These are phyloP conservation scores for Steatocranus sp. DNA, from an alignment of 2,797 vertebrate species.

Conservation along the genomic window DNA sequence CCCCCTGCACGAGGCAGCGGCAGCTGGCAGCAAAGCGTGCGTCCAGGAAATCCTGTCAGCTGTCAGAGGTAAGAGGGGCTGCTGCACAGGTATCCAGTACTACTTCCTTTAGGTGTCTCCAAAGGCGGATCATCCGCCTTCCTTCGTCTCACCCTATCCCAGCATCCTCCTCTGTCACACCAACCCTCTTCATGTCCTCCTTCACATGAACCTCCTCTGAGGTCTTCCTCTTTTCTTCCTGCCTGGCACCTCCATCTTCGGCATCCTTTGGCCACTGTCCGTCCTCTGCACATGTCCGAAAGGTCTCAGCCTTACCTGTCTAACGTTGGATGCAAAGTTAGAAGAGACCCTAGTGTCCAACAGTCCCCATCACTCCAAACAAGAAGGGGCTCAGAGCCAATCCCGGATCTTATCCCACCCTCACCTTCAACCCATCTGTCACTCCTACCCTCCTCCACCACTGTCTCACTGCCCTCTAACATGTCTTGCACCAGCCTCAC, in stretches of 20 bases:
- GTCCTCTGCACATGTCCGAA: background rate
- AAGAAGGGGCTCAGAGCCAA: background rate
- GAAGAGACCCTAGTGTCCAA: background rate
- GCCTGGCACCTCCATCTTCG: background rate
- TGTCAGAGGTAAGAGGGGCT: slow-evolving; percentile 68
- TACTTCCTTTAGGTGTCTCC: background rate
- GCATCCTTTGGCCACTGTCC: background rate
- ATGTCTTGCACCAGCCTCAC: background rate
- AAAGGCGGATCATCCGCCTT: background rate
- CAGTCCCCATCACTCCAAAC: background rate
- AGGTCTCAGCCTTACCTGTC: background rate
- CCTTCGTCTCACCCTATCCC: background rate
- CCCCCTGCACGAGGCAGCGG: slow-evolving; percentile 89
- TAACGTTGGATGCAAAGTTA: background rate
- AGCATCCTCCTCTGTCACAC: background rate
- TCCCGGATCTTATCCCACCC: background rate
- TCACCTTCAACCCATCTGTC: background rate
- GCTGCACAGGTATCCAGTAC: background rate
- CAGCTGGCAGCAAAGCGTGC: slow-evolving; percentile 76
- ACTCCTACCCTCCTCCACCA: background rate
- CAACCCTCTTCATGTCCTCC: background rate
- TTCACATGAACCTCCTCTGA: background rate
- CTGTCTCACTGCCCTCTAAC: background rate
- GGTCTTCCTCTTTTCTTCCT: background rate
- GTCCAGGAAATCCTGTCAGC: slow-evolving; percentile 75